Evolutionary conservation across 2,888 invertebrate species (phyloP).

Genomic region (Cerceris ruficornis): DNA sequence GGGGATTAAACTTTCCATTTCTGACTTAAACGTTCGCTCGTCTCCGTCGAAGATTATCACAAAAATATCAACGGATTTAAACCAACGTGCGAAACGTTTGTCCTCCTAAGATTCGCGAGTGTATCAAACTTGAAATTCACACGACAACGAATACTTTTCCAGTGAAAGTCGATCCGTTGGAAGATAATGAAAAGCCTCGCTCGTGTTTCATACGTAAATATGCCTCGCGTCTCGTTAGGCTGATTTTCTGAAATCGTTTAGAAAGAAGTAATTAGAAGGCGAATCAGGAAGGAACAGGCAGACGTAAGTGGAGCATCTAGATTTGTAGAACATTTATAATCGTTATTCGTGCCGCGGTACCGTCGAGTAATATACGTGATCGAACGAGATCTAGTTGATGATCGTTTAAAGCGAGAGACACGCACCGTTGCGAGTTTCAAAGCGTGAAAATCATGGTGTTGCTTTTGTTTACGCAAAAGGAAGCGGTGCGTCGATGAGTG

Average conservation of each 20-base stretch:
- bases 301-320: constrained; percentile 42
- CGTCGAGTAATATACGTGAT: constrained; percentile 41
- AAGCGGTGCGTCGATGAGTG: no score
- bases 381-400: constrained; percentile 28
- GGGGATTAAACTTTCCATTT: no score
- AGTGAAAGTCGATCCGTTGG: not conserved
- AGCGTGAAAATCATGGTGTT: not conserved
- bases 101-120: not conserved
- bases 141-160: not conserved
- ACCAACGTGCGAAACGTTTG: not conserved
- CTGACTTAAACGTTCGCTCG: not conserved
- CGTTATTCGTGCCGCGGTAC: constrained; percentile 29
- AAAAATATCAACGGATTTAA: not conserved
- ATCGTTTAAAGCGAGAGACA: constrained; percentile 15
- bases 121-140: not conserved
- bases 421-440: not conserved
- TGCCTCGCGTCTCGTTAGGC: not conserved
- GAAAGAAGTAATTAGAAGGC: constrained; percentile 8
- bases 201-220: not conserved
- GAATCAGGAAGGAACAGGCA: constrained; percentile 22
- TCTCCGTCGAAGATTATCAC: not conserved
- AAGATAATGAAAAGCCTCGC: not conserved
- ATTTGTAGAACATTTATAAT: constrained; percentile 54
- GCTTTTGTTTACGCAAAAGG: no score
- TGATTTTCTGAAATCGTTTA: constrained; percentile 11